Evolutionary conservation across 2,888 invertebrate genomes (phyloP), one percentile per base, ranked within the genome.

Genomic region (Drosophila quinaria): DNA sequence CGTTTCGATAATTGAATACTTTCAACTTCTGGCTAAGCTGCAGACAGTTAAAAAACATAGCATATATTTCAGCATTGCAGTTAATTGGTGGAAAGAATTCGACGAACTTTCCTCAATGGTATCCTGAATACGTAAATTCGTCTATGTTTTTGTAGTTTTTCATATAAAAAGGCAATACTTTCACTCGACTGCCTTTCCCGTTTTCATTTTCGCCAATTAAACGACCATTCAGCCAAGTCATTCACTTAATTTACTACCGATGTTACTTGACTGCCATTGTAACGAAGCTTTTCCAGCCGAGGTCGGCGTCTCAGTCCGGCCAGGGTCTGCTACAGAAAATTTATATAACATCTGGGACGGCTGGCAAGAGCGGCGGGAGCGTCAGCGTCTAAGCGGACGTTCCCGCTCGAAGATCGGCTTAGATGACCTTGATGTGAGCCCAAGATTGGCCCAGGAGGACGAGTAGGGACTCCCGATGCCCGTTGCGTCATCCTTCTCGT

Each of bases 201-300:
- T 10, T 49, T 74, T 51, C 51, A 59, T 56, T 59, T 62, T 55
- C 59, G 56, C 55, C 80, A 80, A 83, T 83, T 80, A 80, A 80
- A 83, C 70, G 62, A 35, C 51, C 25, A 66, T 80, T 87, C 64
- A 54, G 65, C 69, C 69, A 80, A 81, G 78, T 91, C 84, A 82
- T 91, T 91, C 83, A 75, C 83, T 85, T 90, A 89, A 91, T 91
- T 91, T 91, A 90, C 81, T 86, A 80, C 79, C 81, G 81, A 77
- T 62, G 35, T 56, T 58, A 25, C 75, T 41, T 35, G 22, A 39
- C 41, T 51, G 11, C 46, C 25, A n/a, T n/a, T n/a, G n/a, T n/a
- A n/a, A n/a, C n/a, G n/a, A n/a, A n/a, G n/a, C n/a, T n/a, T n/a
- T n/a, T n/a, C n/a, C n/a, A n/a, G n/a, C n/a, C n/a, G n/a, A n/a